A percentile compares a stretch with the other conserved stretches of the same genome.
phyloP scores from a whole-genome alignment of 2,113 vertebrate species.

The Chionis minor region DNA sequence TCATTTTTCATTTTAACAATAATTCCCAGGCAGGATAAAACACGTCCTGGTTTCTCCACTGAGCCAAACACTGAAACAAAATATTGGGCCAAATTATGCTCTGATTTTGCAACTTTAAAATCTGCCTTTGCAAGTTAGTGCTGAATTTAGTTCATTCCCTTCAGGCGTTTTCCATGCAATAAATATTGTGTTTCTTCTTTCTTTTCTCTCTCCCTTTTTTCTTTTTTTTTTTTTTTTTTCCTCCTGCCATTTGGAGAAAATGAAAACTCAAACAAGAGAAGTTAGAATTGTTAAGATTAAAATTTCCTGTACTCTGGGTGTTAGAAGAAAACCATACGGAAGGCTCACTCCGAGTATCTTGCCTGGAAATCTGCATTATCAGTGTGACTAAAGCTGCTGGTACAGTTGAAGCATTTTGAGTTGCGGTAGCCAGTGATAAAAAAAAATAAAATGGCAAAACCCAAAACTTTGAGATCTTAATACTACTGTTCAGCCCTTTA shows the following conservation, averaged over 20 bases:
- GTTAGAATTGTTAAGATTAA: not conserved
- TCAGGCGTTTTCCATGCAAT: slow-evolving; percentile 27
- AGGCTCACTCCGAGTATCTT: not conserved
- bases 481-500: not conserved
- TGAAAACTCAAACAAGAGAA: not conserved
- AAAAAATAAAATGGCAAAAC: not conserved
- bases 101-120: slow-evolving; percentile 59
- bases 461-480: not conserved
- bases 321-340: not conserved
- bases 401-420: not conserved
- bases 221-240: not conserved
- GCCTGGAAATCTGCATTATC: slow-evolving; percentile 16
- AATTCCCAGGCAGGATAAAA: slow-evolving; percentile 51
- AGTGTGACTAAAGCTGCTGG: not conserved
- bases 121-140: slow-evolving; percentile 39
- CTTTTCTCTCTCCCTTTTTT: not conserved
- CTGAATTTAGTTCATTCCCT: slow-evolving; percentile 38
- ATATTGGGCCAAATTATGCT: slow-evolving; percentile 48
- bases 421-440: not conserved
- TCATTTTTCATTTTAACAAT: slow-evolving; percentile 48
- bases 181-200: not conserved
- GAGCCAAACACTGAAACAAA: slow-evolving; percentile 38
- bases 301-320: not conserved
- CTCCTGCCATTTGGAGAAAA: not conserved
- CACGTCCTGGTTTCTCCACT: not conserved